phyloP scores from a whole-genome alignment of 2,113 vertebrate species.

The human region DNA sequence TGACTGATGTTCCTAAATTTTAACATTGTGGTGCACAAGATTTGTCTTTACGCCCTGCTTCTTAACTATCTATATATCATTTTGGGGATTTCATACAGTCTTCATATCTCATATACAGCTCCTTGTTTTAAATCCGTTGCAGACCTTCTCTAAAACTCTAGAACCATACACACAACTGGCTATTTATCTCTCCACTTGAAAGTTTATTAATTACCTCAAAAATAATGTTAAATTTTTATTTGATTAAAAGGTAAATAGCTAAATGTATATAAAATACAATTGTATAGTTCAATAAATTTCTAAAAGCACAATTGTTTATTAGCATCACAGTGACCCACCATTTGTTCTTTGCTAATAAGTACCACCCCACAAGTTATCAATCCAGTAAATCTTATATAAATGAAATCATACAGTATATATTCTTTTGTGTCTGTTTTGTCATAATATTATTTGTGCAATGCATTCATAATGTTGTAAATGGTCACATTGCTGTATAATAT shows the following conservation, averaged over 20 bases:
- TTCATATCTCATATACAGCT: neutral
- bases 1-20: neutral
- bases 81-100: neutral
- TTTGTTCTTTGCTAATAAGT: neutral
- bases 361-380: neutral
- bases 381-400: neutral
- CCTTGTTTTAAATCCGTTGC: neutral
- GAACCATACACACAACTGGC: rapidly evolving
- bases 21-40: too few species aligned
- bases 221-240: neutral
- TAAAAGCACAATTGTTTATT: neutral
- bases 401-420: neutral
- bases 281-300: neutral
- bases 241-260: neutral
- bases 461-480: neutral
- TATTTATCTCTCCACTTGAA: neutral
- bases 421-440: neutral
- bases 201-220: neutral
- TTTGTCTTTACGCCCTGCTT: neutral
- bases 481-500: neutral
- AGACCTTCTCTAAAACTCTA: neutral
- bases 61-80: neutral
- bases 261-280: neutral
- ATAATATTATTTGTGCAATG: neutral
- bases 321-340: neutral